Evolutionary conservation across 1,140 invertebrate species (phyloP), one percentile per base, ranked within the genome.

Genomic region (Drosophila sproati): DNA sequence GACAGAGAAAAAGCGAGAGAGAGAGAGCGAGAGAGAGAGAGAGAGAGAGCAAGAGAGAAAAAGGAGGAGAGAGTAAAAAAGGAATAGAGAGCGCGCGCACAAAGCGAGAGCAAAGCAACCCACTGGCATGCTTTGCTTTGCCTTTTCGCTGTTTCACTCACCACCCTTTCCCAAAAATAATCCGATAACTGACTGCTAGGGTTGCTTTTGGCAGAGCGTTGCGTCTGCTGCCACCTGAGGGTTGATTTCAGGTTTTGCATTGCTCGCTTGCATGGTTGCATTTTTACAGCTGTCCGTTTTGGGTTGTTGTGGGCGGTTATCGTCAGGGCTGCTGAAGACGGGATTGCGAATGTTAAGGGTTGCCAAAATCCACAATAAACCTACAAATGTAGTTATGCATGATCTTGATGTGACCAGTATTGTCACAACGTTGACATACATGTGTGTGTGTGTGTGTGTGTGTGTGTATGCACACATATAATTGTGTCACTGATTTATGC

Each of bases 231-330:
- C 39, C 34, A 57, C 51, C 57, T 69, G 68, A 64, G 82, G 82
- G 83, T 88, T 45, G 80, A 34, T 81, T 62, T 56, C 45, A 10
- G 34, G 54, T 62, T 70, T 43, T 43, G 63, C 54, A 51, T 39
- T 39, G 39, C 39, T 37, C 39, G 10, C 29, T 20, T 87, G 82
- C 82, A 87, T 61, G 78, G 82, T 85, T 86, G 82, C 82, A 85
- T 79, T 66, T 55, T 67, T 72, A 81, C 81, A 85, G 80, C 77
- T 83, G 77, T 64, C 72, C n/a, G 20, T 6, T 34, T 51, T 47
- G 6, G n/a, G 5, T 50, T 55, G 67, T 43, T 73, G 66, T 71
- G 57, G 52, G 66, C 77, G 70, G 62, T 59, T 39, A 20, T 12
- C 7, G 41, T 45, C 71, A 85, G 79, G 61, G 79, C 62, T 87